These are phyloP conservation scores for Bacillus rossius DNA, from an alignment of 1,140 invertebrate genomes.

Conservation along the genomic window DNA sequence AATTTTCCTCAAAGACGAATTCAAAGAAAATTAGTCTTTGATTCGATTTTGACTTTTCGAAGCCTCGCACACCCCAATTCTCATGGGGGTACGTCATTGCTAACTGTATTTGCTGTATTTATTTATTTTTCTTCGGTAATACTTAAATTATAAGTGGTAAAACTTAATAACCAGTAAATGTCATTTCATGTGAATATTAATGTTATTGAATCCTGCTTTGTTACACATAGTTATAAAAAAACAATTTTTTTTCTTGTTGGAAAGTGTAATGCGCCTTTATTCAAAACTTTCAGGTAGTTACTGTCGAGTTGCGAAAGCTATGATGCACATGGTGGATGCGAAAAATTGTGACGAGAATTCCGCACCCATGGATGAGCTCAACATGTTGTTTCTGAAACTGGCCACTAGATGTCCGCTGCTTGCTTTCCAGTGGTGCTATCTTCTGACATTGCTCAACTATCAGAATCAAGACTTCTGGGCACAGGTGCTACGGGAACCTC, in stretches of 20 bases:
- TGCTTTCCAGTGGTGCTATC: constrained; percentile 62
- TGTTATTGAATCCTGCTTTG: too few relatives aligned
- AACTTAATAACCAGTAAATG: too few relatives aligned
- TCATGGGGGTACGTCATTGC: too few relatives aligned
- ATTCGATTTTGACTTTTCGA: too few relatives aligned
- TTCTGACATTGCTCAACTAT: constrained; percentile 62
- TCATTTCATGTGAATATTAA: too few relatives aligned
- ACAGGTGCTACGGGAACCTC: constrained; percentile 39
- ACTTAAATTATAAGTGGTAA: too few relatives aligned
- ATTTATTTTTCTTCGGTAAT: too few relatives aligned
- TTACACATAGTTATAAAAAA: background rate
- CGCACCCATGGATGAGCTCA: constrained; percentile 44
- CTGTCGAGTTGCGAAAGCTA: constrained; percentile 52
- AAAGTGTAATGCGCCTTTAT: background rate
- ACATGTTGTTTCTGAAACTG: constrained; percentile 48
- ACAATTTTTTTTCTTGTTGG: background rate
- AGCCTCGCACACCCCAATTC: too few relatives aligned
- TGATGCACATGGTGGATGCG: constrained; percentile 46
- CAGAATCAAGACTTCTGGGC: constrained; percentile 57
- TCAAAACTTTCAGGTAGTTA: constrained; percentile 46
- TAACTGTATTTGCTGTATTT: too few relatives aligned
- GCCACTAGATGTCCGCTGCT: constrained; percentile 50
- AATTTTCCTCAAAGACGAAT: too few relatives aligned
- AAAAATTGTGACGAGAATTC: background rate
- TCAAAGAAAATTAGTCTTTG: too few relatives aligned